Evolutionary conservation across 2,797 vertebrate species (phyloP).

Genomic region (Lycodopsis pacificus): DNA sequence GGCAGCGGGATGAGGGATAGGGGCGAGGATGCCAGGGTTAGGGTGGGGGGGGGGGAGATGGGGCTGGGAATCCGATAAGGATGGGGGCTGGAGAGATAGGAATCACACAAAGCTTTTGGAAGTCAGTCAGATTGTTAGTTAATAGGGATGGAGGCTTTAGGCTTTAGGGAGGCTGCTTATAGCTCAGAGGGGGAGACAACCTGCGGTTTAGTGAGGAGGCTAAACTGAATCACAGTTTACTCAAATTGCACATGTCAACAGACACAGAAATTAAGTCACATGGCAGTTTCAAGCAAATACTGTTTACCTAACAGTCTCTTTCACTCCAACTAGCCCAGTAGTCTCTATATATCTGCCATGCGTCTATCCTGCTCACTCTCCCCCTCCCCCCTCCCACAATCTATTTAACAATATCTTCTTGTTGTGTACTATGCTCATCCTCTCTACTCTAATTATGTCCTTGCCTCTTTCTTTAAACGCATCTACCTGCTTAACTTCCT

Average conservation of each 20-base stretch:
- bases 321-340: slow-evolving; percentile 4
- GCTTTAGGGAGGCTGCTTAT: slow-evolving; percentile 20
- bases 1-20: slow-evolving; percentile 13
- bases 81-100: neutral
- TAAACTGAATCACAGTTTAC: slow-evolving; percentile 52
- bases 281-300: slow-evolving; percentile 25
- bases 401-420: neutral
- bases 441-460: neutral
- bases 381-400: neutral
- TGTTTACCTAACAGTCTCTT: slow-evolving; percentile 10
- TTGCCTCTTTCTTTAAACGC: neutral
- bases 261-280: slow-evolving; percentile 33
- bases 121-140: slow-evolving; percentile 10
- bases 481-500: neutral
- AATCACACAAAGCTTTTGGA: slow-evolving; percentile 9
- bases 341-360: neutral
- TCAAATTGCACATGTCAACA: slow-evolving; percentile 48
- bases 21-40: slow-evolving; percentile 25
- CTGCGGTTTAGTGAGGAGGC: slow-evolving; percentile 42
- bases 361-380: neutral
- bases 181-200: slow-evolving; percentile 19
- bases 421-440: neutral
- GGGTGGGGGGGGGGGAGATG: slow-evolving; percentile 4
- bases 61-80: neutral
- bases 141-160: neutral